Conservation (phyloP, 2,113 vertebrate genomes). For the Tylochromis polylepis region DNA sequence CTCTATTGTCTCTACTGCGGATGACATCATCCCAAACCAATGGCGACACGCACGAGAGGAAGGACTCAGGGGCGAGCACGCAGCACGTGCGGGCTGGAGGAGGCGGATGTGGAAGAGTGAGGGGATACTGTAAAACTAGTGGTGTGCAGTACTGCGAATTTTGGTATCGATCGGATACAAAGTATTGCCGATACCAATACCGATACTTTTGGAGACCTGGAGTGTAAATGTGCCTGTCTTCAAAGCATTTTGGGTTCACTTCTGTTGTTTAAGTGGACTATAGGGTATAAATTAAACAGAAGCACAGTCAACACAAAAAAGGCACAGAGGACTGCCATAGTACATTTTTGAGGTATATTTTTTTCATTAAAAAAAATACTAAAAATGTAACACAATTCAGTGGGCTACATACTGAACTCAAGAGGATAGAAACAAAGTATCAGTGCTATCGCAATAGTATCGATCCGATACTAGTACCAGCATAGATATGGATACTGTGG, state of each 20-base stretch:
- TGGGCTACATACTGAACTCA: not conserved
- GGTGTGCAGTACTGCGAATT: not conserved
- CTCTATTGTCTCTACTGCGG: slow-evolving; percentile 65
- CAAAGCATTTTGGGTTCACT: not conserved
- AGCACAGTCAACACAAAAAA: not conserved
- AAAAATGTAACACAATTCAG: not conserved
- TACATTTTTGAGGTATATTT: not conserved
- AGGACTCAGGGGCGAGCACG: slow-evolving; percentile 46
- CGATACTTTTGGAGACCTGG: not conserved
- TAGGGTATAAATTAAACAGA: not conserved
- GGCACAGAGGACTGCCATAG: not conserved
- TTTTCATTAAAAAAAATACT: not conserved
- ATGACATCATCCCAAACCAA: slow-evolving; percentile 78
- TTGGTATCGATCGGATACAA: not conserved
- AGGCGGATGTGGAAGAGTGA: not conserved
- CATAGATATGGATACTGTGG: not conserved
- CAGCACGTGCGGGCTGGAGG: slow-evolving; percentile 46
- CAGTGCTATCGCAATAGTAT: not conserved
- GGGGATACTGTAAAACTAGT: not conserved
- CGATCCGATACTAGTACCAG: not conserved
- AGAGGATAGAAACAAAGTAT: not conserved
- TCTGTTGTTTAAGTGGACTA: not conserved
- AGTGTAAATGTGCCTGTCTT: not conserved
- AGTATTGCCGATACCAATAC: accelerated
- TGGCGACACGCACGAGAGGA: slow-evolving; percentile 43